Evolutionary conservation across 2,888 invertebrate genomes (phyloP).

Genomic region (Amphipoea lucens): DNA sequence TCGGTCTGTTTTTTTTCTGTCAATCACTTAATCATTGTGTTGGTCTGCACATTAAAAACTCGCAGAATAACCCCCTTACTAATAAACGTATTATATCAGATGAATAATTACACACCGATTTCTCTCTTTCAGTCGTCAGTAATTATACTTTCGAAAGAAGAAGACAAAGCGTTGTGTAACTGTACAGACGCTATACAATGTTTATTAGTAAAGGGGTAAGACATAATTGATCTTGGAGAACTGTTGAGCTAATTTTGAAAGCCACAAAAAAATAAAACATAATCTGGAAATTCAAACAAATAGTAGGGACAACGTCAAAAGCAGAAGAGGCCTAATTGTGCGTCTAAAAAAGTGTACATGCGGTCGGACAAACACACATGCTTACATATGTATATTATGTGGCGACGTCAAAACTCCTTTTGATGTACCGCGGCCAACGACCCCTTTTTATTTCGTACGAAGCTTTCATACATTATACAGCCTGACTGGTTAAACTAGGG

Average conservation of each 20-base stretch:
- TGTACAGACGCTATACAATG: no score
- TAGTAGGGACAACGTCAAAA: slow-evolving; percentile 80
- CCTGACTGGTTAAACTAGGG: slow-evolving; percentile 9
- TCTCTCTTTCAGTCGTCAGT: no score
- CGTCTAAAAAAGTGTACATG: slow-evolving; percentile 79
- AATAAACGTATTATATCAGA: no score
- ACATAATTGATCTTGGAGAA: background rate
- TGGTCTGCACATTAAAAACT: background rate
- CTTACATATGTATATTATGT: slow-evolving; percentile 58
- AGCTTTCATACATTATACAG: slow-evolving; percentile 17
- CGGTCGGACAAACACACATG: slow-evolving; percentile 69
- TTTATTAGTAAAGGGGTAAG: no score
- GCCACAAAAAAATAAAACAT: background rate
- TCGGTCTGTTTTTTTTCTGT: no score
- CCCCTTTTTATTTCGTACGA: slow-evolving; percentile 61
- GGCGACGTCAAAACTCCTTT: slow-evolving; percentile 70
- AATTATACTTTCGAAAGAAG: no score
- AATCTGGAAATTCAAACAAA: slow-evolving; percentile 19
- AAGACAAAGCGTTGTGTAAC: no score
- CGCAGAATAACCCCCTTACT: background rate
- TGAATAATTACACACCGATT: no score
- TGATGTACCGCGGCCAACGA: slow-evolving; percentile 74
- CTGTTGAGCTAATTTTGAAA: background rate
- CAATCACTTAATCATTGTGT: background rate
- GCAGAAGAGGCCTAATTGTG: slow-evolving; percentile 84